Conservation (phyloP, 2,888 invertebrate genomes). For the Rhynchonema sp. region DNA sequence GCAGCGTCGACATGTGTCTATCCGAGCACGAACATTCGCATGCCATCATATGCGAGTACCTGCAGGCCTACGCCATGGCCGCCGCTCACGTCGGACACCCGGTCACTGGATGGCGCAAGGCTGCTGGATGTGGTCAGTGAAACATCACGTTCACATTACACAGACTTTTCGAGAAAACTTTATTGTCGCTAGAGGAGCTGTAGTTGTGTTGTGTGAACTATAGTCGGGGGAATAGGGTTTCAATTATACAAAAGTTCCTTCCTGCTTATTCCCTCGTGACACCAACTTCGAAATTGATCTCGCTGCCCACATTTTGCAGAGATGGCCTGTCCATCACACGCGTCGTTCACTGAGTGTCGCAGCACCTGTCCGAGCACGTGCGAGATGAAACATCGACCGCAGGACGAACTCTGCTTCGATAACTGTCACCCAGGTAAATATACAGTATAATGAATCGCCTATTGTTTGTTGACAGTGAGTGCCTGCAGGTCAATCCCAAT, state of each 20-base stretch:
- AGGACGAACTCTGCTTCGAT: slow-evolving; percentile 49
- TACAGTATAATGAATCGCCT: background rate
- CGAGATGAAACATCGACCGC: slow-evolving; percentile 18
- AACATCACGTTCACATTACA: too few species aligned
- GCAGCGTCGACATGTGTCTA: too few species aligned
- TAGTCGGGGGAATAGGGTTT: too few species aligned
- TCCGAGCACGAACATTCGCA: too few species aligned
- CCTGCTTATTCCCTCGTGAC: background rate
- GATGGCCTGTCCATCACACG: background rate
- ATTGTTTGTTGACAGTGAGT: too few species aligned
- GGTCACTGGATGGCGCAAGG: background rate
- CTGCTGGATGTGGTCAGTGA: too few species aligned
- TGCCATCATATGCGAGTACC: background rate
- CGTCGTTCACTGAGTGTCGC: slow-evolving; percentile 6
- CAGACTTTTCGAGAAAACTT: too few species aligned
- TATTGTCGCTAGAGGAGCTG: too few species aligned
- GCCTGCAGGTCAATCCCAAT: too few species aligned
- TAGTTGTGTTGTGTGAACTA: too few species aligned
- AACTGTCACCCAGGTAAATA: slow-evolving; percentile 33
- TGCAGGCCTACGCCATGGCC: background rate
- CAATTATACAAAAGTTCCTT: too few species aligned
- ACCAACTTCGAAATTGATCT: background rate
- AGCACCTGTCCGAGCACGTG: slow-evolving; percentile 4
- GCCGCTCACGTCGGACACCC: background rate
- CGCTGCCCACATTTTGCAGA: background rate